phyloP scores from a whole-genome alignment of 2,888 invertebrate species.

The Sepiola atlantica region DNA sequence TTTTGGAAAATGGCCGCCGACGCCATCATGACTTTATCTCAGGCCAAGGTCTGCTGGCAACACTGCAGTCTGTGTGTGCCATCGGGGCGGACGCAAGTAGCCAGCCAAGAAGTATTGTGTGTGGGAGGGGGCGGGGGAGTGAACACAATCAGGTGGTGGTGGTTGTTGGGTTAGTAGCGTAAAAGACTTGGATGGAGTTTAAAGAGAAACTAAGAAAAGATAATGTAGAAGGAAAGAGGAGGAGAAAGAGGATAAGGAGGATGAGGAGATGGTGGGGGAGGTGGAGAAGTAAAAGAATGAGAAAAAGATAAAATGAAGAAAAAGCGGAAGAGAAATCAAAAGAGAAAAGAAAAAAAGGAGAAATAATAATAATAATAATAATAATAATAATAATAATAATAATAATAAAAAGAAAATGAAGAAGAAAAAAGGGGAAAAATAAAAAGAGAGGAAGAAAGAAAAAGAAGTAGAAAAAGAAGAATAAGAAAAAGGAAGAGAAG shows the following conservation, averaged over 20 bases:
- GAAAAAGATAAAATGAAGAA: not conserved
- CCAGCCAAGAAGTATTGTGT: not conserved
- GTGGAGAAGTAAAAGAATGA: not conserved
- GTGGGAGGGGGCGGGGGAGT: no score
- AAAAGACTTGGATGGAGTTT: not conserved
- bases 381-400: no score
- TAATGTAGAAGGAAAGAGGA: not conserved
- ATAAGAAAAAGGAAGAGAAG: no score
- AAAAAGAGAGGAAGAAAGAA: not conserved
- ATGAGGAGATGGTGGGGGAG: not conserved
- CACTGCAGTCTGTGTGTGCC: not conserved
- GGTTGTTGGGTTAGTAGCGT: no score
- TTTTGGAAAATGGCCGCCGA: not conserved
- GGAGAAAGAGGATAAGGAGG: not conserved
- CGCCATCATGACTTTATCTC: not conserved
- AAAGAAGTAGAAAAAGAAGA: no score
- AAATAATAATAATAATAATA: not conserved
- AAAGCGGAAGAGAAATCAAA: not conserved
- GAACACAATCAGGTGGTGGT: no score
- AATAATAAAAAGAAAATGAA: not conserved
- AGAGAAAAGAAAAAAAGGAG: not conserved
- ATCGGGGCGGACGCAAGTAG: not conserved
- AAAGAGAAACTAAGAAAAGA: not conserved
- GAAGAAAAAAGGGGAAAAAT: not conserved
- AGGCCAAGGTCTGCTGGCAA: not conserved